Base-by-base conservation (phyloP, 2,888 invertebrate species). In the Drosophila aldrichi region DNA sequence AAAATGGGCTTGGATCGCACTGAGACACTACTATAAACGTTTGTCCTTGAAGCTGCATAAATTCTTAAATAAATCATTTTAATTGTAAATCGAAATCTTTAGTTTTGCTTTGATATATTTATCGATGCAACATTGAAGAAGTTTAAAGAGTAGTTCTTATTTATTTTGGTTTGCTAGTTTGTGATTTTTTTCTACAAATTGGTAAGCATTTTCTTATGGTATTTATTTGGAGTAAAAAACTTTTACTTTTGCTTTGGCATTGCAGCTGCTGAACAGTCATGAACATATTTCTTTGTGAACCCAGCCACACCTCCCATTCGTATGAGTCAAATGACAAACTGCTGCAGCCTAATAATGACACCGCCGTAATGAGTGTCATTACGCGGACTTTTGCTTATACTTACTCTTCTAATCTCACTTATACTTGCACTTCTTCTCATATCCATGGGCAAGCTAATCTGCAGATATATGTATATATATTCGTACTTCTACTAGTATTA, bases 311-410 rank as follows among this genome's bases (percentile, higher is more conserved):
- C 75, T 46, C 14, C 12, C 32, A 20, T 44, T 14, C 70, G 56
- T 52, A 66, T 60, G 64, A 66, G 70, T 56, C 40, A 54, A 62
- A 51, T 43, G 61, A 51, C 48, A 62, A 72, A 41, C 60, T 70
- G 81, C 72, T 74, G 70, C 43, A 52, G 62, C 20, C 60, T 70
- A 68, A 78, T 68, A 63, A 78, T 54, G 74, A 51, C 49, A 52
- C 52, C 56, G 22, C 54, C 48, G 40, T 46, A 43, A 25, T 29
- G 16, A 18, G 46, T 18, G 57, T 32, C 34, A 59, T 48, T 57
- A 43, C 25, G 60, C 40, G 74, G 10, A 36, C 52, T 16, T n/a
- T 10, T 52, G 7, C 16, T 51, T 16, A 8, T 10, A 9, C n/a
- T 48, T 29, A 6, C 29, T 16, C 46, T 46, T 22, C 22, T 44